Evolutionary conservation across 2,797 vertebrate genomes (phyloP), one percentile per base, ranked within the genome.

Genomic region (Aphelocoma californica): DNA sequence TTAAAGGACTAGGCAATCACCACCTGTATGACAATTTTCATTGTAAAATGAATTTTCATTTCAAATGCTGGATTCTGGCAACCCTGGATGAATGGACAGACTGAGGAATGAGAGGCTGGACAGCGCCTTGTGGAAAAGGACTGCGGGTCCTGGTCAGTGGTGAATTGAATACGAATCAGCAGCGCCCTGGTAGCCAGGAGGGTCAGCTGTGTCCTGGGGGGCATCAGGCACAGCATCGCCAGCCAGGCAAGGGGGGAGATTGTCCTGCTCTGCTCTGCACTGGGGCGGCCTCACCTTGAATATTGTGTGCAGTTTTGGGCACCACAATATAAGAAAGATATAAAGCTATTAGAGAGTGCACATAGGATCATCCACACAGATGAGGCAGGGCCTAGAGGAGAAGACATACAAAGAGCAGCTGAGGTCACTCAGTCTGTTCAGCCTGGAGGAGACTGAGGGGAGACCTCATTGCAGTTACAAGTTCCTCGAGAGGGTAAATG

Each of bases 181-280:
- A 69, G 42, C 16, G 28, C 19, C 36, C 32, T 29, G 62, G 19
- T 7, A 81, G 54, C n/a, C 34, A 54, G 70, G 18, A 61, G 15
- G 31, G 21, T 3, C 25, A 34, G 1, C 20, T 0, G 0, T 47
- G 31, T 28, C 18, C 21, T 61, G 12, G 19, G 18, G 34, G 0
- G 7, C 32, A 62, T 21, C 36, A 47, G 48, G 16, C 15, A 60
- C 16, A 54, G 47, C 21, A 54, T 6, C 1, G 0, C 28, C 47
- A 67, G 18, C 10, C 0, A 0, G 21, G 28, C 9, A 17, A 69
- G 13, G 18, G 23, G 36, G 28, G 28, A 5, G 19, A 69, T 2
- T 48, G 69, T 67, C 34, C 47, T 0, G 0, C 15, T 61, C n/a
- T 40, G 47, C 31, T 61, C 34, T 34, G 53, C 7, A 9, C 36